Evolutionary conservation across 2,888 invertebrate genomes (phyloP).

Genomic region (Apamea anceps): DNA sequence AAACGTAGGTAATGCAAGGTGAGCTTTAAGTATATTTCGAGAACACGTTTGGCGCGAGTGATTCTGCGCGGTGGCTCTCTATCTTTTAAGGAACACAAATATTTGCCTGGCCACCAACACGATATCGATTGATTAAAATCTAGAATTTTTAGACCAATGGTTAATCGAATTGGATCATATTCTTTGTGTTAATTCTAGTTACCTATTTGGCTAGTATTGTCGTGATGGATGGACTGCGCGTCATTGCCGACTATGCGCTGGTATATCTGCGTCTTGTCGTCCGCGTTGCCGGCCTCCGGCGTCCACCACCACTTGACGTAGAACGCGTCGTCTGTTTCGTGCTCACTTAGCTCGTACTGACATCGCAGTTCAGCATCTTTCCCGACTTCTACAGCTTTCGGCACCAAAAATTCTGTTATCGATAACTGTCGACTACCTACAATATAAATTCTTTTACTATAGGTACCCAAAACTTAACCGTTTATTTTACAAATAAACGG

Average conservation of each 20-base stretch:
- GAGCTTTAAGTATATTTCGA: not conserved
- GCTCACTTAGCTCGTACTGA: slow-evolving; percentile 67
- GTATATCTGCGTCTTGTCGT: slow-evolving; percentile 75
- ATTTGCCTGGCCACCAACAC: not conserved
- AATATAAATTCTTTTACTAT: slow-evolving; percentile 55
- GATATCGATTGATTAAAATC: not conserved
- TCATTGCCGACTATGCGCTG: slow-evolving; percentile 74
- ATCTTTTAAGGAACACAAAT: not conserved
- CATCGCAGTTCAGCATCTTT: slow-evolving; percentile 77
- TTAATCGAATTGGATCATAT: not conserved
- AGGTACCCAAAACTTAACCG: too few species aligned
- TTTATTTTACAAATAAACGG: not conserved
- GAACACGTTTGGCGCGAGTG: not conserved
- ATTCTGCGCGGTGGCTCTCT: not conserved
- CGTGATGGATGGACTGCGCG: slow-evolving; percentile 65
- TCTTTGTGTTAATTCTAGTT: slow-evolving; percentile 37
- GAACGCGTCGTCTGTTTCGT: slow-evolving; percentile 68
- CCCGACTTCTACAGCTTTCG: slow-evolving; percentile 74
- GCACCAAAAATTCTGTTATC: slow-evolving; percentile 82
- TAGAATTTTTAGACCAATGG: not conserved
- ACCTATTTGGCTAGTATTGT: slow-evolving; percentile 72
- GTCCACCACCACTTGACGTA: slow-evolving; percentile 86
- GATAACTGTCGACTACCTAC: slow-evolving; percentile 80
- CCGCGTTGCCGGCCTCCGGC: slow-evolving; percentile 68
- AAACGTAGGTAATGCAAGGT: slow-evolving; percentile 50